Conservation (phyloP, 2,888 invertebrate genomes). For the Apodemia zela region DNA sequence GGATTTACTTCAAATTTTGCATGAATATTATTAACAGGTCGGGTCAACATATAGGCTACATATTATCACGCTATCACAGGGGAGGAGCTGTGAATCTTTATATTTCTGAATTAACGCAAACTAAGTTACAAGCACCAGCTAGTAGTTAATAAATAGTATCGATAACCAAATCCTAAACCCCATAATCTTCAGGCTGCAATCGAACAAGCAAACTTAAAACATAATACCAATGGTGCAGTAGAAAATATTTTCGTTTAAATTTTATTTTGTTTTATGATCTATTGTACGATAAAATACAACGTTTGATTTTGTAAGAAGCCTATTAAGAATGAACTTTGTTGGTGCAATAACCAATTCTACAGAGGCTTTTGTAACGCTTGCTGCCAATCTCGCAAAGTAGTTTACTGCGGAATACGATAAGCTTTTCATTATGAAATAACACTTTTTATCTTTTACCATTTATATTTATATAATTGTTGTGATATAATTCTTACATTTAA, state of each 20-base stretch:
- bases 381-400: slow-evolving; percentile 26
- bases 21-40: too few species aligned
- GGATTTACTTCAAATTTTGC: too few species aligned
- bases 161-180: too few species aligned
- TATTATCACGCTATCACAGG: too few species aligned
- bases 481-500: slow-evolving; percentile 1
- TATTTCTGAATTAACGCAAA: too few species aligned
- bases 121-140: too few species aligned
- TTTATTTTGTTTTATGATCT: slow-evolving; percentile 15
- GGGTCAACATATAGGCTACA: too few species aligned
- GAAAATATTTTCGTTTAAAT: neutral
- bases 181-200: neutral
- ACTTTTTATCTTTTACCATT: neutral
- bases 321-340: slow-evolving; percentile 26
- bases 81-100: too few species aligned
- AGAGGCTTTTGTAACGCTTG: slow-evolving; percentile 33
- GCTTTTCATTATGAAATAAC: slow-evolving; percentile 18
- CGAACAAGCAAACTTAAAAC: neutral
- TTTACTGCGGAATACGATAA: slow-evolving; percentile 24
- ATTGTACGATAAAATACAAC: slow-evolving; percentile 12
- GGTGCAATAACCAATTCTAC: slow-evolving; percentile 32
- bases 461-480: neutral
- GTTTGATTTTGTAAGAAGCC: slow-evolving; percentile 16
- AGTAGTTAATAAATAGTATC: too few species aligned
- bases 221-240: neutral